These are phyloP conservation scores for Tyrannus savana DNA, from an alignment of 2,113 vertebrate species.

Conservation along the genomic window DNA sequence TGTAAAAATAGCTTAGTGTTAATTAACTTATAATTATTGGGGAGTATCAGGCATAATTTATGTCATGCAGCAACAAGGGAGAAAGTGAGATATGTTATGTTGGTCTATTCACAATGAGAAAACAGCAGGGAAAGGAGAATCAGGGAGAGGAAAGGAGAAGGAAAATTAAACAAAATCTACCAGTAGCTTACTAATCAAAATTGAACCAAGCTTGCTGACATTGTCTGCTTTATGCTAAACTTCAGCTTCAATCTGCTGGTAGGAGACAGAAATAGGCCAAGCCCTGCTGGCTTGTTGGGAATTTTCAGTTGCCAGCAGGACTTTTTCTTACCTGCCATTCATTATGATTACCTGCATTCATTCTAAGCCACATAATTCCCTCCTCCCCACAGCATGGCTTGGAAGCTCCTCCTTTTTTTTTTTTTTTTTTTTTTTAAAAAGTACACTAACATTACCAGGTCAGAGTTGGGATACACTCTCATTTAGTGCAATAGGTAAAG, in stretches of 20 bases:
- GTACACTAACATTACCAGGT: neutral
- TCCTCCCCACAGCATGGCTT: neutral
- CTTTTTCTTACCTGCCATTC: neutral
- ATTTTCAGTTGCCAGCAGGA: neutral
- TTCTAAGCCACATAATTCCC: neutral
- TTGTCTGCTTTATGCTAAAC: neutral
- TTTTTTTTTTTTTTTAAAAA: neutral
- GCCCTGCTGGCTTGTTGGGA: neutral
- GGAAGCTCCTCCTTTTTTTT: neutral
- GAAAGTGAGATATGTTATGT: neutral
- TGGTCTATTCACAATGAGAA: neutral
- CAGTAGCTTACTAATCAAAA: neutral
- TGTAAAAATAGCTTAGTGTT: conserved; percentile 27
- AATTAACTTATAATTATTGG: conserved; percentile 37
- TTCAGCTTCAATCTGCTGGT: neutral
- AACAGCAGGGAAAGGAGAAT: neutral
- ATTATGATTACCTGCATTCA: neutral
- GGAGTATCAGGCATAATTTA: conserved; percentile 56
- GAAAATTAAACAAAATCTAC: neutral
- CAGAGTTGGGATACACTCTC: neutral
- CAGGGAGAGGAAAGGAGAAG: neutral
- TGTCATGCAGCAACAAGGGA: neutral
- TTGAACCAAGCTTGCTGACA: neutral
- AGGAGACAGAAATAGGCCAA: neutral
- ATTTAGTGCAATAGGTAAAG: neutral